Conservation (phyloP, 2,797 vertebrate species). For the Salarias fasciatus region DNA sequence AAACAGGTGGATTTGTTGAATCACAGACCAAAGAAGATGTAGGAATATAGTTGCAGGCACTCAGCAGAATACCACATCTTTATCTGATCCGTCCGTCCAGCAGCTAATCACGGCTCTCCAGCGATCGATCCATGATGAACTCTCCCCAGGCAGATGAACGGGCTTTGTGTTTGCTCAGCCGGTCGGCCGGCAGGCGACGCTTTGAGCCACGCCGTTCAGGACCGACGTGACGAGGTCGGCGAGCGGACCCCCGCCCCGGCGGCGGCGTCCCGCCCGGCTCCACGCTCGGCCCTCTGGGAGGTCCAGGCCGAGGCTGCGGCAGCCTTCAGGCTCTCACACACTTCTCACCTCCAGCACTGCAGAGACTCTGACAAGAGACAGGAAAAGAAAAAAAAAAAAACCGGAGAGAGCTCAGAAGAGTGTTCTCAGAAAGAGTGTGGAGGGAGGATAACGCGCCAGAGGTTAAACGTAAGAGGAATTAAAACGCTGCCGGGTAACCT, state of each 20-base stretch:
- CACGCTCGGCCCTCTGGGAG: conserved; percentile 59
- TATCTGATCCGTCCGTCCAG: conserved; percentile 12
- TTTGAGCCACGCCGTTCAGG: conserved; percentile 50
- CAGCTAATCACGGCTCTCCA: conserved; percentile 31
- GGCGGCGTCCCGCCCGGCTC: conserved; percentile 25
- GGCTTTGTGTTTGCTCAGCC: conserved; percentile 43
- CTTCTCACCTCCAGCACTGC: conserved; percentile 63
- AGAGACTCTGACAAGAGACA: conserved; percentile 35
- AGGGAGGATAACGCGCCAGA: too few species aligned
- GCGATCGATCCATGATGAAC: conserved; percentile 34
- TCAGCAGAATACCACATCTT: too few species aligned
- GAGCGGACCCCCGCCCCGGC: too few species aligned
- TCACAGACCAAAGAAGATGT: too few species aligned
- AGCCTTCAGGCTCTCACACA: conserved; percentile 63
- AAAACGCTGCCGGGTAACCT: too few species aligned
- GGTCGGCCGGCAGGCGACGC: conserved; percentile 31
- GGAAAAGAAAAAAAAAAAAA: background rate
- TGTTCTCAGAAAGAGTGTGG: too few species aligned
- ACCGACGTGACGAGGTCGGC: conserved; percentile 43
- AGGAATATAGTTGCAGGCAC: too few species aligned
- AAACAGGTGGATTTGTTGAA: too few species aligned
- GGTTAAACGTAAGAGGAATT: too few species aligned
- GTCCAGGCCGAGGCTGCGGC: conserved; percentile 55
- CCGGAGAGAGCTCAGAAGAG: conserved; percentile 15
- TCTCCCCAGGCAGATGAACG: conserved; percentile 14